Conservation (phyloP, 2,797 vertebrate genomes). For the Choloepus didactylus region DNA sequence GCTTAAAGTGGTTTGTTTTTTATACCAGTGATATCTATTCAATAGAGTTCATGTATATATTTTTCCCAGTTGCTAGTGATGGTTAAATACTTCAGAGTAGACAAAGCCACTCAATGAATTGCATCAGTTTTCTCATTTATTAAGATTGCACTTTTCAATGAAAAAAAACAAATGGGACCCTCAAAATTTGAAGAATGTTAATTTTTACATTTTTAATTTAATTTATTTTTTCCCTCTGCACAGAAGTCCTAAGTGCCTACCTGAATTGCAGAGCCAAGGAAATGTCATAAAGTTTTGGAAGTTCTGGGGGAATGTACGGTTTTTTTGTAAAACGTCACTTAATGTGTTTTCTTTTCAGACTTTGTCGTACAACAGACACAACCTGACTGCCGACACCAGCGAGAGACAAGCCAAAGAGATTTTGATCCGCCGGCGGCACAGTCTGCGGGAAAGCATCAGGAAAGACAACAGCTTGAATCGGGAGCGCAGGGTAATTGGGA, state of each 20-base stretch:
- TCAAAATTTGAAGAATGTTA: neutral
- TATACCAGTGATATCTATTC: neutral
- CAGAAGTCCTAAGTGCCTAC: neutral
- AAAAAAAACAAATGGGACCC: neutral
- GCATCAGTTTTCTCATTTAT: slow-evolving; percentile 31
- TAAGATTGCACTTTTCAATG: neutral
- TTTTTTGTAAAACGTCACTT: slow-evolving; percentile 32
- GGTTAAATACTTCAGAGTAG: neutral
- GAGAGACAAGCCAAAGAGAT: slow-evolving; percentile 95
- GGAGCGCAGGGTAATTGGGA: slow-evolving; percentile 85
- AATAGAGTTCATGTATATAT: neutral
- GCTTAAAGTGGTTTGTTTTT: slow-evolving; percentile 69
- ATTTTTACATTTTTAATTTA: neutral
- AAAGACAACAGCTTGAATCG: slow-evolving; percentile 88
- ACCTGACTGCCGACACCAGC: slow-evolving; percentile 91
- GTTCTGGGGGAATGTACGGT: neutral
- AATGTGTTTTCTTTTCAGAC: slow-evolving; percentile 89
- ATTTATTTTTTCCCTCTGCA: neutral
- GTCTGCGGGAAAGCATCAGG: slow-evolving; percentile 93
- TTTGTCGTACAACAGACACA: slow-evolving; percentile 93
- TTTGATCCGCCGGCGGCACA: slow-evolving; percentile 94
- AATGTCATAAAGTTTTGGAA: neutral
- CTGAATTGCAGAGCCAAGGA: neutral
- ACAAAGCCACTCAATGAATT: neutral
- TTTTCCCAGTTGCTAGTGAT: slow-evolving; percentile 9